A percentile compares a stretch with the other conserved stretches of the same genome.
These are phyloP conservation scores for Coranthus polyacanthus DNA, from an alignment of 2,797 vertebrate species.

Conservation along the genomic window DNA sequence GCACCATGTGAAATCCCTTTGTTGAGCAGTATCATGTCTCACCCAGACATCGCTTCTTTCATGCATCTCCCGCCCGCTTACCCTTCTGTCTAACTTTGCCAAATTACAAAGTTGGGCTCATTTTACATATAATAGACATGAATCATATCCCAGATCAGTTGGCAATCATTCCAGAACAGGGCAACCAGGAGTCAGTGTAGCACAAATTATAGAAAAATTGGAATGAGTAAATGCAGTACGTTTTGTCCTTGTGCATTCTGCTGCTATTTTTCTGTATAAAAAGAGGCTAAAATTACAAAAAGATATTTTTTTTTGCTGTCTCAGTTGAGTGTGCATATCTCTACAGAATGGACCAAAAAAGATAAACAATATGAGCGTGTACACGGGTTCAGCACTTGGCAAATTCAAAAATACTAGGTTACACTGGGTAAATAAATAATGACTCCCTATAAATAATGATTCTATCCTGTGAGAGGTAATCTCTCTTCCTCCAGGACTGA, in stretches of 20 bases:
- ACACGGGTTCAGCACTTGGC: conserved; percentile 14
- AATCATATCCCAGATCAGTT: conserved; percentile 31
- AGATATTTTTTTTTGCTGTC: neutral
- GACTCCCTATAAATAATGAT: conserved; percentile 28
- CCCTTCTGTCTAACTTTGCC: conserved; percentile 26
- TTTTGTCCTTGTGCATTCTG: neutral
- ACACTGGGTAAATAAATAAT: conserved; percentile 60
- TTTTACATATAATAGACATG: conserved; percentile 41
- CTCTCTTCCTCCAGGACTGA: conserved; percentile 49
- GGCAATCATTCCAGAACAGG: conserved; percentile 24
- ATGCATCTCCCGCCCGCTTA: conserved; percentile 28
- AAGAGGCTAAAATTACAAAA: neutral
- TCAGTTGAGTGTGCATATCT: neutral
- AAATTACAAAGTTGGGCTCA: conserved; percentile 41
- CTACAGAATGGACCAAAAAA: neutral
- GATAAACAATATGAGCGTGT: too few relatives aligned
- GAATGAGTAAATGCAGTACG: neutral
- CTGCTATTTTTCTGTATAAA: too few relatives aligned
- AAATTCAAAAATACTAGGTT: conserved; percentile 34
- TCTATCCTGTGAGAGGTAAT: conserved; percentile 43
- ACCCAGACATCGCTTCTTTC: conserved; percentile 41
- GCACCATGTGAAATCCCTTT: conserved; percentile 45
- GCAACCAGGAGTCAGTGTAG: conserved; percentile 26
- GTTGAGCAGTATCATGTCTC: conserved; percentile 41
- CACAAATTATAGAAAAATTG: neutral